phyloP scores from a whole-genome alignment of 1,140 invertebrate species.

The Phymorhynchus buccinoides region DNA sequence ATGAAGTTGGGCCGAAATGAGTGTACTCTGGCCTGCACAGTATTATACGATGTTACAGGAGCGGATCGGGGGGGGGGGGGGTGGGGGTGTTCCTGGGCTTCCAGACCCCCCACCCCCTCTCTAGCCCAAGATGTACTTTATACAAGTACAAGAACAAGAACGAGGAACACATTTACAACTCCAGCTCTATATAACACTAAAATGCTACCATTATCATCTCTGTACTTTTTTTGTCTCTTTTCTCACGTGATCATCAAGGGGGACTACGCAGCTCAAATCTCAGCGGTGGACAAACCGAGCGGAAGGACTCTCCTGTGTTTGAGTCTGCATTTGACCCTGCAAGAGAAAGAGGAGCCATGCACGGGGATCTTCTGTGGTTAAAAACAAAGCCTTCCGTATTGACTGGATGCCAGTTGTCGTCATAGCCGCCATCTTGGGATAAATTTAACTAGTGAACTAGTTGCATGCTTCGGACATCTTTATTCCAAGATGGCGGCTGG shows the following conservation, averaged over 20 bases:
- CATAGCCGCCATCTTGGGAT: no score
- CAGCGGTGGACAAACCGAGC: conserved; percentile 34
- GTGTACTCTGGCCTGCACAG: no score
- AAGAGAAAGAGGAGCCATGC: conserved; percentile 41
- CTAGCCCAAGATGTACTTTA: no score
- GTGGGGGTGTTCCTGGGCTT: no score
- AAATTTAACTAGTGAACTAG: no score
- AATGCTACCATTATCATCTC: background rate
- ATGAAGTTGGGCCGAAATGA: no score
- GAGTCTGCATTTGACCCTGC: conserved; percentile 37
- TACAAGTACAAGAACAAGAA: background rate
- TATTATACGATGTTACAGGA: no score
- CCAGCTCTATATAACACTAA: background rate
- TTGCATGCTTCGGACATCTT: no score
- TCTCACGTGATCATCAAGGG: conserved; percentile 37
- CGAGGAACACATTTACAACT: background rate
- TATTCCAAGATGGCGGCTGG: no score
- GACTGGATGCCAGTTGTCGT: no score
- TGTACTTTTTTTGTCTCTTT: background rate
- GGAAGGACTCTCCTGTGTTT: conserved; percentile 40
- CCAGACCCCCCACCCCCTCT: no score
- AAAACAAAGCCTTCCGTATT: background rate
- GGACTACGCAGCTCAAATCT: conserved; percentile 42
- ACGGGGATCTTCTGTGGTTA: conserved; percentile 42
- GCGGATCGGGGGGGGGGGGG: no score